phyloP scores from a whole-genome alignment of 2,113 vertebrate genomes.

The Istiophorus platypterus region DNA sequence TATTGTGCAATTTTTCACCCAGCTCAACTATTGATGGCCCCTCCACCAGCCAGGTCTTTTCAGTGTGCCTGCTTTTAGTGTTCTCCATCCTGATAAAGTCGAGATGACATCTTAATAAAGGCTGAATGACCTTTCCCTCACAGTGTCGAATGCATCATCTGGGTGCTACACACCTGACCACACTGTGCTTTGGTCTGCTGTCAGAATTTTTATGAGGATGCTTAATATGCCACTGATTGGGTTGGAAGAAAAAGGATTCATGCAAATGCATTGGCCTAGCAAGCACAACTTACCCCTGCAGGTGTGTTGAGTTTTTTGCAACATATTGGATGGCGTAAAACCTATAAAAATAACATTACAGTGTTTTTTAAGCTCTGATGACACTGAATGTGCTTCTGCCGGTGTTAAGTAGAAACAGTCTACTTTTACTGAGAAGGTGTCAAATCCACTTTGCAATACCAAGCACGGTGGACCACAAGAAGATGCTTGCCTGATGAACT shows the following conservation, averaged over 20 bases:
- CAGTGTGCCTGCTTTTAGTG: slow-evolving; percentile 32
- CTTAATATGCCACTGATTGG: slow-evolving; percentile 26
- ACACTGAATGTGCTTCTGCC: not conserved
- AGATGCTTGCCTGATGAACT: not conserved
- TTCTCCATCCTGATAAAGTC: slow-evolving; percentile 60
- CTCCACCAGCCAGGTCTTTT: slow-evolving; percentile 28
- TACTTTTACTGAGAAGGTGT: slow-evolving; percentile 4
- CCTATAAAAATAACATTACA: slow-evolving; percentile 14
- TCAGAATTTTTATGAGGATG: slow-evolving; percentile 5
- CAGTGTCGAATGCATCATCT: slow-evolving; percentile 27
- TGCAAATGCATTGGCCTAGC: not conserved
- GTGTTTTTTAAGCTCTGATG: slow-evolving; percentile 8
- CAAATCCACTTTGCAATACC: not conserved
- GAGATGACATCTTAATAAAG: slow-evolving; percentile 66
- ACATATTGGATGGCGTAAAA: not conserved
- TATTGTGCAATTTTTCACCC: slow-evolving; percentile 53
- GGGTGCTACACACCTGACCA: slow-evolving; percentile 25
- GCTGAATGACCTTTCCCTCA: slow-evolving; percentile 53
- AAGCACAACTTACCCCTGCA: not conserved
- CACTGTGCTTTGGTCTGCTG: not conserved
- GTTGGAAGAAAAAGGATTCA: not conserved
- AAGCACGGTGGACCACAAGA: not conserved
- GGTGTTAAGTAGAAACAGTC: not conserved
- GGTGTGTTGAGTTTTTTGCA: not conserved
- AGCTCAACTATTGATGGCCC: slow-evolving; percentile 8